Evolutionary conservation across 2,797 vertebrate species (phyloP), one percentile per base, ranked within the genome.

Genomic region (Pipistrellus nathusii): DNA sequence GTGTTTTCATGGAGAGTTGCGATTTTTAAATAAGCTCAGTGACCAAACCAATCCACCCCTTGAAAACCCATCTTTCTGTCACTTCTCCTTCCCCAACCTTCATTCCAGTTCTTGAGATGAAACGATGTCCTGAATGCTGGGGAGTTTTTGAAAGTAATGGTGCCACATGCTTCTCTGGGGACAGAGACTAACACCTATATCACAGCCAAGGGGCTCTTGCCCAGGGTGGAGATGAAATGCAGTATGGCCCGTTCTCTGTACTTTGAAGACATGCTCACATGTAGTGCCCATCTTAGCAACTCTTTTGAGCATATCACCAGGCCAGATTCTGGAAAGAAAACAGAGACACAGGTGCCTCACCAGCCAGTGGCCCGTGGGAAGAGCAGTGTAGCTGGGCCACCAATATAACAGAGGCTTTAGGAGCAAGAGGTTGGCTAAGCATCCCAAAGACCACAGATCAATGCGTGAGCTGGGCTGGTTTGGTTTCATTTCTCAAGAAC

Each of bases 61-160:
- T 76, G 76, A n/a, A 80, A 59, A 72, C 10, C 6, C 38, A 48
- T 27, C 38, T 75, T 89, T 51, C 77, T 62, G 23, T 94, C 77
- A 38, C 59, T 62, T 85, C 86, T 94, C 41, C 38, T 93, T 96
- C 21, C 14, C 11, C 72, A 72, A 91, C 64, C 62, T 93, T 91
- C 64, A 44, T 38, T 80, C 21, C 4, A 86, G 53, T 27, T 92
- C 30, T 90, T 85, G 17, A 27, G 21, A 48, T 69, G n/a, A 87
- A 90, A 69, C 8, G 57, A 27, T 53, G 73, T 57, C 41, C 35
- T 25, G 64, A 66, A 62, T 1, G 0, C 66, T 38, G 81, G 48
- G 23, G 13, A 53, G 88, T 89, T 71, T 68, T 89, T 89, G 13
- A 82, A 90, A 68, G 88, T 46, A 86, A 71, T 57, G 48, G 64